These are phyloP conservation scores for Chaenocephalus aceratus DNA, from an alignment of 2,113 vertebrate species.

Conservation along the genomic window DNA sequence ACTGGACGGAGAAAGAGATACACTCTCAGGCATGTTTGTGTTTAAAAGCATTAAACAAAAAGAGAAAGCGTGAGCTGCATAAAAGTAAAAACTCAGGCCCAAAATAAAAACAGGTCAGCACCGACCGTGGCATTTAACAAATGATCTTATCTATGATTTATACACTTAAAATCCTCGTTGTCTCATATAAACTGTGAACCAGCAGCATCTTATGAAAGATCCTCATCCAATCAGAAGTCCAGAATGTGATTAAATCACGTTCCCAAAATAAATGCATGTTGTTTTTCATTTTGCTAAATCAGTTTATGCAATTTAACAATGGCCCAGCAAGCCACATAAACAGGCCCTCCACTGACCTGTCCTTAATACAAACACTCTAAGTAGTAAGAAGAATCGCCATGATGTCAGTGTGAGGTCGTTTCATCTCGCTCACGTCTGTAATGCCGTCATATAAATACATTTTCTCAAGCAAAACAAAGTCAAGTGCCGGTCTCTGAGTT, in stretches of 20 bases:
- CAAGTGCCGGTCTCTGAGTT: too few relatives aligned
- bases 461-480: too few relatives aligned
- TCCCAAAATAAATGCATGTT: neutral
- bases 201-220: constrained; percentile 6
- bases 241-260: neutral
- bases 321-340: too few relatives aligned
- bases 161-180: neutral
- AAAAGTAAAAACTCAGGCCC: neutral
- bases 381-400: neutral
- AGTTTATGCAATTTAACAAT: neutral
- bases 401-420: neutral
- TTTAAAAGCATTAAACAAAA: too few relatives aligned
- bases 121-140: neutral
- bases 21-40: too few relatives aligned
- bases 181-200: neutral
- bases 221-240: neutral
- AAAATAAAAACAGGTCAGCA: neutral
- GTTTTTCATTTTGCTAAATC: neutral
- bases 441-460: neutral
- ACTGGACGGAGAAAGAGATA: too few relatives aligned
- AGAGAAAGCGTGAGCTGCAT: neutral
- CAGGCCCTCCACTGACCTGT: neutral
- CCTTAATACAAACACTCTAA: neutral
- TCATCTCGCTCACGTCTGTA: neutral
- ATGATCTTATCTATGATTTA: neutral